Percentiles rank a stretch among this genome's conserved stretches.
Conservation (phyloP, 2,888 invertebrate genomes). For the Osmoderma eremita region DNA sequence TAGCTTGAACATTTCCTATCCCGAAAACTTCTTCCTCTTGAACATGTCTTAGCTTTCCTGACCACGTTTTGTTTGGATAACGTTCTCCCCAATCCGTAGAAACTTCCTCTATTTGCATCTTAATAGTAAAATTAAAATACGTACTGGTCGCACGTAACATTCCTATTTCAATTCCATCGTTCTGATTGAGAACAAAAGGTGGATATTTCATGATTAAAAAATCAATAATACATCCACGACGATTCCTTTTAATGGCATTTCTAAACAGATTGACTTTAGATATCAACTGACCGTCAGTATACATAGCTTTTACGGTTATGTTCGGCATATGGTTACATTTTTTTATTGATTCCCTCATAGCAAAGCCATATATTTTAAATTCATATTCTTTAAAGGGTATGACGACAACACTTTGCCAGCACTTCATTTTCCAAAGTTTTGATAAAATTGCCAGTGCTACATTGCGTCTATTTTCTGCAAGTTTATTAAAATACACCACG, state of each 20-base stretch:
- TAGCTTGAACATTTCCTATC: slow-evolving; percentile 70
- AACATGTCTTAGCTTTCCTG: slow-evolving; percentile 65
- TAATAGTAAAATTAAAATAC: slow-evolving; percentile 49
- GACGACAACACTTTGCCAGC: slow-evolving; percentile 45
- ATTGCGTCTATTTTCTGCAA: slow-evolving; percentile 36
- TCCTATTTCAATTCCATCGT: slow-evolving; percentile 50
- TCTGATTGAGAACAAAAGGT: slow-evolving; percentile 51
- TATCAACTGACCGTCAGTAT: slow-evolving; percentile 41
- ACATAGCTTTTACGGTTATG: slow-evolving; percentile 40
- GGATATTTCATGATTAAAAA: slow-evolving; percentile 49
- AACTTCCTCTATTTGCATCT: slow-evolving; percentile 59
- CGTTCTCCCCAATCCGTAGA: slow-evolving; percentile 65
- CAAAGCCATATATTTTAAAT: slow-evolving; percentile 45
- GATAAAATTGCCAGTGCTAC: slow-evolving; percentile 35
- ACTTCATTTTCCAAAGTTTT: slow-evolving; percentile 42
- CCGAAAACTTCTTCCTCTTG: slow-evolving; percentile 64
- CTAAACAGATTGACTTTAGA: slow-evolving; percentile 36
- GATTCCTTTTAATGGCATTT: slow-evolving; percentile 27
- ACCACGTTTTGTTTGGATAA: slow-evolving; percentile 64
- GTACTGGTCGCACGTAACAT: slow-evolving; percentile 47
- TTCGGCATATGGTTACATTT: slow-evolving; percentile 33
- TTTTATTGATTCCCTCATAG: slow-evolving; percentile 40
- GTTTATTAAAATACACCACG: slow-evolving; percentile 39
- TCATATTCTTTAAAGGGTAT: slow-evolving; percentile 38
- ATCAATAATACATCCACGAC: slow-evolving; percentile 47